These are phyloP conservation scores for Gouania willdenowi DNA, from an alignment of 2,797 vertebrate genomes.

Conservation along the genomic window DNA sequence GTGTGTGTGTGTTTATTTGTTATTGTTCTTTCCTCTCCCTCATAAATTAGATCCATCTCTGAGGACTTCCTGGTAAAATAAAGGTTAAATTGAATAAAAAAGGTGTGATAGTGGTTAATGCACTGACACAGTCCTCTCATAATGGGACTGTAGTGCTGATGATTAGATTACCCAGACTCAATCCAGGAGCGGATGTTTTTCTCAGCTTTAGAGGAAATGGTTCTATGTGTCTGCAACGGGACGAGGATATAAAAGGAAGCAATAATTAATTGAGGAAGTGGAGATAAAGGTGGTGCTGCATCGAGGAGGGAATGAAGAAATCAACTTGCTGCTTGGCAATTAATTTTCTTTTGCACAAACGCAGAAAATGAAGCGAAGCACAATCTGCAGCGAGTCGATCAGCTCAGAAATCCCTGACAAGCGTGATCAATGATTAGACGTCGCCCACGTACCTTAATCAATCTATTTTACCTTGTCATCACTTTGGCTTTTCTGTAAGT, in stretches of 20 bases:
- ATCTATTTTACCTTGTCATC: constrained; percentile 67
- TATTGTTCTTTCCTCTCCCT: no score
- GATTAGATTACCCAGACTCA: constrained; percentile 50
- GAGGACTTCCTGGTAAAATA: no score
- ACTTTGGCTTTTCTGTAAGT: constrained; percentile 53
- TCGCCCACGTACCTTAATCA: constrained; percentile 53
- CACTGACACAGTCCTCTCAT: constrained; percentile 49
- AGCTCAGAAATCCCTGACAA: constrained; percentile 64
- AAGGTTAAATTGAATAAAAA: no score
- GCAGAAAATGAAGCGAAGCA: constrained; percentile 52
- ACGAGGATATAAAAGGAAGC: constrained; percentile 28
- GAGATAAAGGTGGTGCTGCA: constrained; percentile 23
- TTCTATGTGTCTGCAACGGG: constrained; percentile 21
- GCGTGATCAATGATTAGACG: constrained; percentile 59
- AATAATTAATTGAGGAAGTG: constrained; percentile 53
- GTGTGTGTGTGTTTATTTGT: constrained; percentile 16
- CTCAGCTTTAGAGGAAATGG: constrained; percentile 39
- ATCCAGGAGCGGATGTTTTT: constrained; percentile 50
- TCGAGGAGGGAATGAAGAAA: constrained; percentile 9
- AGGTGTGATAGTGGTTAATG: constrained; percentile 10
- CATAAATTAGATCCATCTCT: no score
- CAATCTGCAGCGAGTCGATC: constrained; percentile 69
- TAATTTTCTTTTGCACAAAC: constrained; percentile 58
- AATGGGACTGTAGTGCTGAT: constrained; percentile 36
- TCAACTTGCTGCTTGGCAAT: constrained; percentile 63